A percentile compares a stretch with the other conserved stretches of the same genome.
phyloP scores from a whole-genome alignment of 2,888 invertebrate genomes.

The Imbricaverruca yamaguchii region DNA sequence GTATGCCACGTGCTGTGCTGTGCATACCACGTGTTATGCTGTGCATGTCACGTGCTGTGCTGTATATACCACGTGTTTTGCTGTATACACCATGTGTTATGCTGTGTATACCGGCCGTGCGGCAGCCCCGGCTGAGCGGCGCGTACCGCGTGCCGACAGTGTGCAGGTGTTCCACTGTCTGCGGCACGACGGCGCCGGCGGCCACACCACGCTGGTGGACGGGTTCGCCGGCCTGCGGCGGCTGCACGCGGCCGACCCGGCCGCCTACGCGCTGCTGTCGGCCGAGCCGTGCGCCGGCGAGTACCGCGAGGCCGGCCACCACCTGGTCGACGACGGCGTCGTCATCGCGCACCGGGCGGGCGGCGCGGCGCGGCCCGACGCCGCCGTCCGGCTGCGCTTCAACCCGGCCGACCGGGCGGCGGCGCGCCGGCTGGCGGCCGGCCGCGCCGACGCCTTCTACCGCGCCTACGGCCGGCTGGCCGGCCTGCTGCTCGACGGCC shows the following conservation, averaged over 20 bases:
- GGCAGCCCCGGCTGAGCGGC: no score
- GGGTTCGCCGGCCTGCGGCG: slow-evolving; percentile 59
- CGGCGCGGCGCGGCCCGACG: not conserved
- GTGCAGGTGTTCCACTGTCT: slow-evolving; percentile 56
- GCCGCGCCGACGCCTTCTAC: not conserved
- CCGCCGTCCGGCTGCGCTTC: not conserved
- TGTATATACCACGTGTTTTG: no score
- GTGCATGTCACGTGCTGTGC: no score
- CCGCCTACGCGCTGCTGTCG: slow-evolving; percentile 53
- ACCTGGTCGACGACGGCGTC: not conserved
- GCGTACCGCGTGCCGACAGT: slow-evolving; percentile 33
- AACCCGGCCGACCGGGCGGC: slow-evolving; percentile 14
- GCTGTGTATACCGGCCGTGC: no score
- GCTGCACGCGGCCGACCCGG: slow-evolving; percentile 48
- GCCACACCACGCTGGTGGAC: slow-evolving; percentile 65
- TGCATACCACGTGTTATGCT: no score
- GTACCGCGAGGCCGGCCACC: slow-evolving; percentile 33
- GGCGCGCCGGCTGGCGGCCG: not conserved
- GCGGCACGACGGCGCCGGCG: slow-evolving; percentile 55
- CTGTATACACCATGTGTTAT: no score
- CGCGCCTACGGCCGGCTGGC: not conserved
- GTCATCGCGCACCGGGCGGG: not conserved
- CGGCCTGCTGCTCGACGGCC: not conserved
- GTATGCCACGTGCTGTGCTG: no score
- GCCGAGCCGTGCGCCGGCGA: not conserved